These are phyloP conservation scores for Styela clava DNA, from an alignment of 23 tunicate species.

Conservation along the genomic window DNA sequence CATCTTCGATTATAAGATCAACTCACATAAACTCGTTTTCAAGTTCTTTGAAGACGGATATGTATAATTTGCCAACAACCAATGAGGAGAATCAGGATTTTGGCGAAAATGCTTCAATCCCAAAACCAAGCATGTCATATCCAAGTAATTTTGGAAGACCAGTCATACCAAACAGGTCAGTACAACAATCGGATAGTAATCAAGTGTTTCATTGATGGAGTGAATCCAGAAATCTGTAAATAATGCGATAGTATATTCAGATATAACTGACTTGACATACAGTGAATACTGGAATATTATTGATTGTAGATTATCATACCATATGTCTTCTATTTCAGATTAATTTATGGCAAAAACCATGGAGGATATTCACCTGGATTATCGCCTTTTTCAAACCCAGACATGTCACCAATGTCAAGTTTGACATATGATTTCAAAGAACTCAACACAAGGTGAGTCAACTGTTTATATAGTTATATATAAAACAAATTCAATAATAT, in stretches of 20 bases:
- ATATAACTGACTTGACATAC: too few relatives aligned
- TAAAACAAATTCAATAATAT: too few relatives aligned
- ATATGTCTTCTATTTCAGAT: conserved; percentile 14
- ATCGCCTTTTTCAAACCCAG: conserved; percentile 63
- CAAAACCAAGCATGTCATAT: conserved; percentile 16
- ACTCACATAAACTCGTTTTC: conserved; percentile 41
- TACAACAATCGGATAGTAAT: not conserved
- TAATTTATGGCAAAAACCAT: conserved; percentile 52
- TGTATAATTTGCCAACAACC: not conserved
- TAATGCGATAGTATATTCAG: too few relatives aligned
- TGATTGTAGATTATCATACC: not conserved
- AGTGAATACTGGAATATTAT: too few relatives aligned
- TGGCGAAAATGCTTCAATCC: not conserved
- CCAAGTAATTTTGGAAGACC: conserved; percentile 30
- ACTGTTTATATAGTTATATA: not conserved
- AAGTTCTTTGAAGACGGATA: conserved; percentile 10
- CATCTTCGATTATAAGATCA: conserved; percentile 51
- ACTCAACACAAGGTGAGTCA: conserved; percentile 73
- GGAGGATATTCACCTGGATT: conserved; percentile 87
- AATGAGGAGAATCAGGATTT: not conserved
- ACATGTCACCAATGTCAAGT: conserved; percentile 92
- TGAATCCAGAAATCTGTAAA: too few relatives aligned
- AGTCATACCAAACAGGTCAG: conserved; percentile 55
- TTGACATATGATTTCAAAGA: conserved; percentile 80
- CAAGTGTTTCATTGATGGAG: not conserved